Base-by-base conservation (phyloP, 1,140 invertebrate species). In the Agrypnia vestita region DNA sequence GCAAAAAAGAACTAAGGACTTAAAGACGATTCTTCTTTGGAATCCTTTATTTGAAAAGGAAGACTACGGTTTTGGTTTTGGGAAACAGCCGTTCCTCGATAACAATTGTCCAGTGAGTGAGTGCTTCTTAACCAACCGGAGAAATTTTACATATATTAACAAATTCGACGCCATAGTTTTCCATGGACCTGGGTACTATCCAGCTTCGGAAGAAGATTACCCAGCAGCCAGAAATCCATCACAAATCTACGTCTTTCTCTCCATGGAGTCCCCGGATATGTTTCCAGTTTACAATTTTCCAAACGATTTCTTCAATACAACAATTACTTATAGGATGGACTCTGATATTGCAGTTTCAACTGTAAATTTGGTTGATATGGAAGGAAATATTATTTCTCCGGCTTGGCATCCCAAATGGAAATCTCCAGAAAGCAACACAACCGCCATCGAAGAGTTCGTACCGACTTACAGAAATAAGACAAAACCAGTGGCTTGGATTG, bases 321-420 rank as follows among this genome's bases (percentile, higher is more conserved):
- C 92, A 4, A 91, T 89, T 82, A 90, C 89, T 12, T 93, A 93
- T 84, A 86, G 93, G 17, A 84, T 89, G 25, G 93, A 93, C 84
- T 93, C 92, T 25, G 92, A 93, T 80, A 88, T 94, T 43, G 86
- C 91, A 0, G 88, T 90, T 74, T 91, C 92, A n/a, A 94, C 94
- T 81, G 90, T 88, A n/a, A 86, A 87, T 77, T 1, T 91, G 35
- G 44, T 83, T 44, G 86, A 87, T 59, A 67, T 49, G 0, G 76
- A 85, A 0, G 81, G 80, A 0, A 73, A 82, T 1, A 46, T 73
- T 8, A 78, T 87, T 9, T 82, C 87, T 8, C 85, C 86, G 13
- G 59, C 56, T 15, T 1, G 12, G 0, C 69, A 80, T 64, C 62
- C 74, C 10, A 21, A 15, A 7, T 80, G 61, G 78, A 78, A 74